Conservation (phyloP, 2,888 invertebrate genomes). For the Tinea pellionella region DNA sequence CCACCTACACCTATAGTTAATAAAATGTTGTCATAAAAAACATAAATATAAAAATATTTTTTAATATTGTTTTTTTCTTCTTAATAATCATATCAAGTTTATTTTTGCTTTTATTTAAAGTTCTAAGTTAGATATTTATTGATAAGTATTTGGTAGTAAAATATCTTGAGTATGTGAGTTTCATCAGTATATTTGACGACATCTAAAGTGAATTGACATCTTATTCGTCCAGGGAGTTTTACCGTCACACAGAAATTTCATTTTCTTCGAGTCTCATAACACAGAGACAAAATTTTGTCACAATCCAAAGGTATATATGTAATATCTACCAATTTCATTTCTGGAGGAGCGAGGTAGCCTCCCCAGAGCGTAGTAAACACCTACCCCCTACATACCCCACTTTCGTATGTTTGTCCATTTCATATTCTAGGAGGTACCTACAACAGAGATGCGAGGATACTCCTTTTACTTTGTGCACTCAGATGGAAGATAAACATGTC, state of each 20-base stretch:
- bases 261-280: neutral
- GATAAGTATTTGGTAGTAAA: neutral
- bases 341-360: constrained; percentile 34
- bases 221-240: neutral
- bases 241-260: constrained; percentile 2
- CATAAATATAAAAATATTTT: no score
- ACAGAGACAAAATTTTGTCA: constrained; percentile 9
- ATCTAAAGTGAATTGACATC: constrained; percentile 3
- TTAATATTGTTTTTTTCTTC: no score
- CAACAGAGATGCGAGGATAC: constrained; percentile 27
- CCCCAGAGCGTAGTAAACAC: constrained; percentile 63
- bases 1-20: no score
- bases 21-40: no score
- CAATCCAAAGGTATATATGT: constrained; percentile 12
- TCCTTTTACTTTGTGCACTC: constrained; percentile 37
- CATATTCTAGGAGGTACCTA: constrained; percentile 32
- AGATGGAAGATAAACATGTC: constrained; percentile 15
- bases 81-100: no score
- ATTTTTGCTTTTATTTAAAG: no score
- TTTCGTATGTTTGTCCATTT: constrained; percentile 51
- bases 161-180: neutral
- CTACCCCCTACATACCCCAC: constrained; percentile 31
- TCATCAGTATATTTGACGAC: constrained; percentile 3
- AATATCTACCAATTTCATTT: constrained; percentile 67
- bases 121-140: no score